Evolutionary conservation across 2,888 invertebrate genomes (phyloP), one percentile per base, ranked within the genome.

Genomic region (Sussaba pulchella): DNA sequence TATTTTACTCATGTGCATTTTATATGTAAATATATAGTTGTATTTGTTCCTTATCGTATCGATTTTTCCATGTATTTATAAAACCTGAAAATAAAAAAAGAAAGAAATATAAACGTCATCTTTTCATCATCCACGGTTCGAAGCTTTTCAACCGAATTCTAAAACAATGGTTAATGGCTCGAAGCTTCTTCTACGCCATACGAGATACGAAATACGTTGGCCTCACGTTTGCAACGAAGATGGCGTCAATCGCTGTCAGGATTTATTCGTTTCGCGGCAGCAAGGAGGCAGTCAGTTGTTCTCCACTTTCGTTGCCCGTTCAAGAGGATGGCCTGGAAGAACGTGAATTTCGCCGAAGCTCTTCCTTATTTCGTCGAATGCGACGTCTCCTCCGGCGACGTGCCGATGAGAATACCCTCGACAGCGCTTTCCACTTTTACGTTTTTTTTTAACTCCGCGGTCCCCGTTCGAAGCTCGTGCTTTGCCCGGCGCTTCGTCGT

Each of bases 201-300:
- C n/a, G n/a, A n/a, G n/a, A n/a, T 19, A 72, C 59, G 39, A 21
- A 47, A 21, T 69, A 72, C 19, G 41, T 9, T 17, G 63, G n/a
- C 39, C 61, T 39, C 19, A n/a, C 39, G 63, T 19, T 31, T 19
- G 45, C 45, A 45, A 63, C 61, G 50, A 72, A 67, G 67, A 76
- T 72, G 71, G 67, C 71, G 72, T 50, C 76, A 64, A 43, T 63
- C 66, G 63, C 14, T 41, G 76, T 52, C 76, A 72, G 57, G 73
- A 77, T 81, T 81, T 76, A 81, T 77, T 81, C 73, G 81, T 73
- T 64, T 50, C 50, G 45, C 50, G 36, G 4, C 39, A n/a, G n/a
- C n/a, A n/a, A 14, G 21, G n/a, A 10, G 0, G 36, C 24, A 21
- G n/a, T 52, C 17, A n/a, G 36, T 14, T n/a, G 39, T 39, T 52